Conservation (phyloP, 2,113 vertebrate species). For the Amphilophus citrinellus region DNA sequence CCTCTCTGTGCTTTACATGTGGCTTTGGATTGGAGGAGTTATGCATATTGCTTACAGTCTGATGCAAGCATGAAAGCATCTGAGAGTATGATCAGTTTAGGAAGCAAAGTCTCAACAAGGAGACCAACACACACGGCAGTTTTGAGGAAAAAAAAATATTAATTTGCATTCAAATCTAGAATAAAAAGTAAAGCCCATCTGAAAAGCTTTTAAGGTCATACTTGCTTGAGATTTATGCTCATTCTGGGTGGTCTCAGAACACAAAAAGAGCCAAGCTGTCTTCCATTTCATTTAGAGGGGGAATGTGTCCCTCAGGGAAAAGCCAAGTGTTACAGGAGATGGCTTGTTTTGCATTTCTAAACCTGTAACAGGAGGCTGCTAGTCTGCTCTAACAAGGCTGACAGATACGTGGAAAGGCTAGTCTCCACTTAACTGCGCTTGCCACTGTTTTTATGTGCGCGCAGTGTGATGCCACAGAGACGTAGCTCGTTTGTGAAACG, state of each 20-base stretch:
- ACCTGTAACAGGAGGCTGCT: conserved; percentile 53
- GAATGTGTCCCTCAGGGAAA: conserved; percentile 70
- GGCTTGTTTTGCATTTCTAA: conserved; percentile 70
- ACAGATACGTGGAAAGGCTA: conserved; percentile 17
- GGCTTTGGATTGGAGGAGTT: conserved; percentile 52
- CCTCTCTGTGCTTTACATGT: conserved; percentile 57
- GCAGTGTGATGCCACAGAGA: conserved; percentile 23
- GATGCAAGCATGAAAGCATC: conserved; percentile 12
- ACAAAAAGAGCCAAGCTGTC: conserved; percentile 66
- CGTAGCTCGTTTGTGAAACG: conserved; percentile 26
- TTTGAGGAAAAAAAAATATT: background rate
- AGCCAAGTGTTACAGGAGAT: conserved; percentile 72
- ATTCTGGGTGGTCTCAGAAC: conserved; percentile 79
- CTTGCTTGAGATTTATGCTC: conserved; percentile 50
- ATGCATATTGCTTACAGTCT: conserved; percentile 60
- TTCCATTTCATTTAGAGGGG: conserved; percentile 54
- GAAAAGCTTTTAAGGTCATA: conserved; percentile 10
- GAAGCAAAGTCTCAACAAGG: conserved; percentile 20
- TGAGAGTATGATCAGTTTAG: conserved; percentile 14
- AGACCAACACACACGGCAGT: conserved; percentile 4
- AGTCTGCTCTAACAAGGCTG: conserved; percentile 41
- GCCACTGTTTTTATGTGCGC: background rate
- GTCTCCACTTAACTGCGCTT: background rate
- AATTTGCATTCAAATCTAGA: conserved; percentile 12
- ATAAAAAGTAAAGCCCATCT: background rate